These are phyloP conservation scores for Dipodomys stephensi DNA, from an alignment of 2,113 vertebrate species.

Conservation along the genomic window DNA sequence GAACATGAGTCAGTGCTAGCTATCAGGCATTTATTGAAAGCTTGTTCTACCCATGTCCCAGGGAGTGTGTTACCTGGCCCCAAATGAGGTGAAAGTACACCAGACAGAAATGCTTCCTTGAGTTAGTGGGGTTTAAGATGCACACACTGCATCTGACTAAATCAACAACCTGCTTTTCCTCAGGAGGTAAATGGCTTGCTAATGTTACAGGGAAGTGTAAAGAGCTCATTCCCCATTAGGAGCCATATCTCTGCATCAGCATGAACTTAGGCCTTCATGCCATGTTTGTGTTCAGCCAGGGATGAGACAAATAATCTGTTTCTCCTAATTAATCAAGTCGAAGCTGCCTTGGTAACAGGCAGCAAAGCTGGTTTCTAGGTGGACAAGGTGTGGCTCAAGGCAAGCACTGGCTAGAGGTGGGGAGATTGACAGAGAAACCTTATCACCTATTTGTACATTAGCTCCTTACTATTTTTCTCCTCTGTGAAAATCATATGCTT, in stretches of 20 bases:
- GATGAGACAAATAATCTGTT: background rate
- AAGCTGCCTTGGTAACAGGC: background rate
- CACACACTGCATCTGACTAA: slow-evolving; percentile 19
- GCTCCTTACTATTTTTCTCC: background rate
- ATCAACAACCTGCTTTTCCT: slow-evolving; percentile 31
- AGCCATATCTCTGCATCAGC: background rate
- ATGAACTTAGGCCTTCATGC: background rate
- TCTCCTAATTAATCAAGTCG: background rate
- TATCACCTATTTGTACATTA: background rate
- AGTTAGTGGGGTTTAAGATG: background rate
- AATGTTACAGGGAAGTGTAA: background rate
- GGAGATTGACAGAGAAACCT: background rate
- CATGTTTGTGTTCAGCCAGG: background rate
- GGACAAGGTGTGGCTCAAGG: background rate
- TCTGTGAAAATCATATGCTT: background rate
- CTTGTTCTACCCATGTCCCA: background rate
- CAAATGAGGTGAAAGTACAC: slow-evolving; percentile 46
- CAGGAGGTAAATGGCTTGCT: slow-evolving; percentile 10
- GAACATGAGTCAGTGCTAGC: slow-evolving; percentile 26
- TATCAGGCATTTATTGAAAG: slow-evolving; percentile 50
- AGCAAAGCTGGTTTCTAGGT: background rate
- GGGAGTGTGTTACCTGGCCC: slow-evolving; percentile 38
- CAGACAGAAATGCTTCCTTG: slow-evolving; percentile 36
- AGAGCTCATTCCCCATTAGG: background rate
- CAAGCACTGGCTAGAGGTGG: background rate